Evolutionary conservation across 2,113 vertebrate genomes (phyloP), one percentile per base, ranked within the genome.

Genomic region (Sinocyclocheilus grahami): DNA sequence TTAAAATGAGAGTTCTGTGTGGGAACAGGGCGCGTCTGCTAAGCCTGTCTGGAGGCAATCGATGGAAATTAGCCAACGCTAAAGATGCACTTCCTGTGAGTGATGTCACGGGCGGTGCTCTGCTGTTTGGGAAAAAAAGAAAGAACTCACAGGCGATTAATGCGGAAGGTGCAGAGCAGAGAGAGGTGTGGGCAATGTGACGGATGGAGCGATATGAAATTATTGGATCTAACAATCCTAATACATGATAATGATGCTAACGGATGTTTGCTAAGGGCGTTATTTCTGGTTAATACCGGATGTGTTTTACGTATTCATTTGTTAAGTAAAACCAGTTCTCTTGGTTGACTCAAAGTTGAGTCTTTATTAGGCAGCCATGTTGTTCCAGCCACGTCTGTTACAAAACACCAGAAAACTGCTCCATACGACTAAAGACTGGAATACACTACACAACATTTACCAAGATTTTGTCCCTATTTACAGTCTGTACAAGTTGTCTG

Each of bases 11-110:
- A 53, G 87, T 90, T 88, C 91, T 92, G 94, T 94, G 93, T 93
- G 93, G 93, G 93, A 94, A 95, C 90, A 92, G 91, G 90, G 91
- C 88, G 92, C 92, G 91, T 94, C 93, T 94, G 92, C 93, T 94
- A 94, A 95, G 93, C 94, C 92, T 94, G 93, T 94, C 94, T 95
- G 93, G 92, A 95, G 94, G 94, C 93, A 93, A 95, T 94, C 93
- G 91, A 94, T 95, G 93, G 92, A 94, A 95, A 95, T 95, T 94
- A 95, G 94, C 93, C 91, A 91, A 91, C 91, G 91, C 93, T 95
- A 95, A 95, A 94, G 93, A 94, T 95, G 92, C 94, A 92, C 93
- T 93, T 95, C 93, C 93, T 93, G 92, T 92, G 92, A 94, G 92
- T 93, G 92, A 94, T 93, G 93, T 94, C 93, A 94, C 90, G 84